These are phyloP conservation scores for Malacoctenus gilli DNA, from an alignment of 2,797 vertebrate species.

Conservation along the genomic window DNA sequence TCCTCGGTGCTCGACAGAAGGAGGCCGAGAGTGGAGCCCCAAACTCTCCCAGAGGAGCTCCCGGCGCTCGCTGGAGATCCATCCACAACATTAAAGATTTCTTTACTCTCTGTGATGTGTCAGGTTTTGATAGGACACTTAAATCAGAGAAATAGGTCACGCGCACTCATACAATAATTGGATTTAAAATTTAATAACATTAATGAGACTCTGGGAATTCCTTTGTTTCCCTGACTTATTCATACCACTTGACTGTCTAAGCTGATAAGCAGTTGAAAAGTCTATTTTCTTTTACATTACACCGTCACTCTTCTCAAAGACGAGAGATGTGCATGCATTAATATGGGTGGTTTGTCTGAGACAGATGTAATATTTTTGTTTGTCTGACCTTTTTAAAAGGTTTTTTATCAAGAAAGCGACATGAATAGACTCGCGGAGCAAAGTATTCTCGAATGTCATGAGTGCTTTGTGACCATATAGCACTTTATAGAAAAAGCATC, in stretches of 20 bases:
- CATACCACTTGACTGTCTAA: constrained; percentile 71
- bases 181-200: constrained; percentile 84
- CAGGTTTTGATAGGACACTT: constrained; percentile 69
- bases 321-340: constrained; percentile 34
- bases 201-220: constrained; percentile 77
- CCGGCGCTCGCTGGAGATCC: constrained; percentile 25
- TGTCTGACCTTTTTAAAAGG: not conserved
- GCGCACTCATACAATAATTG: constrained; percentile 77
- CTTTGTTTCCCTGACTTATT: constrained; percentile 80
- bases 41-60: constrained; percentile 38
- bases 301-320: constrained; percentile 43
- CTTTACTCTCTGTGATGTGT: constrained; percentile 44
- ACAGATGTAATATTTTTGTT: not conserved
- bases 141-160: constrained; percentile 80
- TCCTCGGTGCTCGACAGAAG: constrained; percentile 36
- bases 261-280: constrained; percentile 67
- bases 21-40: constrained; percentile 20
- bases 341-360: constrained; percentile 22
- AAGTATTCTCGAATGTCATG: no score
- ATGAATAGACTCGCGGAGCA: no score
- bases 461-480: no score
- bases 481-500: no score
- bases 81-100: constrained; percentile 34
- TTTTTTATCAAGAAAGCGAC: no score
- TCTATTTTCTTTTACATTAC: constrained; percentile 60